These are phyloP conservation scores for Hylyphantes graminicola DNA, from an alignment of 1,140 invertebrate species.

Conservation along the genomic window DNA sequence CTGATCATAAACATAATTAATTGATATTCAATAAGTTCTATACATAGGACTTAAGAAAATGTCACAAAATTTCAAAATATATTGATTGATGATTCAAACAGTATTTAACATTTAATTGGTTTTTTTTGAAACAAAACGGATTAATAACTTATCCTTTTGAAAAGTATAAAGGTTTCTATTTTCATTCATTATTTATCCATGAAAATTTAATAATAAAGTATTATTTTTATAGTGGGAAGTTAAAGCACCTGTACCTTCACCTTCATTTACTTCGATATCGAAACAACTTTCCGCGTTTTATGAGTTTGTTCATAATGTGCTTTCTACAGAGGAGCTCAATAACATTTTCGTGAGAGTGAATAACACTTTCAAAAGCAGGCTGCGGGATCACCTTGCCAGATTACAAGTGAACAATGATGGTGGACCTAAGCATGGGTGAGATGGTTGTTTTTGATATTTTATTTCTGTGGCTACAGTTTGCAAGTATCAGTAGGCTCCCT, in stretches of 20 bases:
- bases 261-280: slow-evolving; percentile 90
- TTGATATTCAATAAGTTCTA: no score
- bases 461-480: no score
- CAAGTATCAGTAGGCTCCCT: no score
- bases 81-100: background rate
- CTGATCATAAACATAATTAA: no score
- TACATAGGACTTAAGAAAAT: no score
- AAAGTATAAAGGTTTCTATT: background rate
- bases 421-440: slow-evolving; percentile 91
- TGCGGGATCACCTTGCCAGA: slow-evolving; percentile 83
- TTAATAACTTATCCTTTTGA: background rate
- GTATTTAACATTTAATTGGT: background rate
- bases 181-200: background rate
- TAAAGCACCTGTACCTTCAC: slow-evolving; percentile 92
- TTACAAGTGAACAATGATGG: slow-evolving; percentile 94
- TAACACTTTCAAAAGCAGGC: slow-evolving; percentile 85
- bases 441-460: background rate
- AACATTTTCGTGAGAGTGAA: slow-evolving; percentile 86
- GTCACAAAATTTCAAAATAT: no score
- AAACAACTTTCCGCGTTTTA: slow-evolving; percentile 89
- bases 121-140: background rate
- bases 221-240: slow-evolving; percentile 81
- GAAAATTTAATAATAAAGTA: background rate
- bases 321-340: slow-evolving; percentile 79
- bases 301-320: slow-evolving; percentile 85